A percentile compares a stretch with the other conserved stretches of the same genome.
Evolutionary conservation across 2,797 vertebrate species (phyloP).

Genomic region (Alcedo atthis): DNA sequence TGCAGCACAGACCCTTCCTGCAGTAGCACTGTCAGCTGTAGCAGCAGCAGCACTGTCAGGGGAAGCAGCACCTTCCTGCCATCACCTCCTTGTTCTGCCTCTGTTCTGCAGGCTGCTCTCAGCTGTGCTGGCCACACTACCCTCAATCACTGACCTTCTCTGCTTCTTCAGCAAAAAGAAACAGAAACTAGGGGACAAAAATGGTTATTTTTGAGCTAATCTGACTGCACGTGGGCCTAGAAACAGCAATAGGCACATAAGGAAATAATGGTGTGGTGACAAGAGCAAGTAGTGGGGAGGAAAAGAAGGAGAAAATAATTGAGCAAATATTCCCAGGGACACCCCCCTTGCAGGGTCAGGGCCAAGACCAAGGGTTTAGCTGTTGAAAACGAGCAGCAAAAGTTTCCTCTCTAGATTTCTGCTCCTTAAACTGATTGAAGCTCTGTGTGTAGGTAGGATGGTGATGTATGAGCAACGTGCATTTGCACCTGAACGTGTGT

Average conservation of each 20-base stretch:
- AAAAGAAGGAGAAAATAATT: background rate
- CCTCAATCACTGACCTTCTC: background rate
- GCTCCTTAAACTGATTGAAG: background rate
- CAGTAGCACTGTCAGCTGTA: too few species aligned
- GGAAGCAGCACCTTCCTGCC: background rate
- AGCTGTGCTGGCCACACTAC: fast-evolving
- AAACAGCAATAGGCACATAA: background rate
- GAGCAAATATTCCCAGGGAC: background rate
- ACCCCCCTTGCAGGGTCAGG: background rate
- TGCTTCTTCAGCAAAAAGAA: background rate
- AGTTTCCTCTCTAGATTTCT: background rate
- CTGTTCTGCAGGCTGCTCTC: background rate
- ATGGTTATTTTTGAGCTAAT: background rate
- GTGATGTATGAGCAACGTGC: background rate
- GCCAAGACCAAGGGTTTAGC: background rate
- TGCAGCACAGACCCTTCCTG: background rate
- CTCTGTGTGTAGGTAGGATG: background rate
- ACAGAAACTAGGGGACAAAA: background rate
- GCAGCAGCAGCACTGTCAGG: background rate
- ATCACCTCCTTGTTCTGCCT: background rate
- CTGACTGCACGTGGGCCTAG: background rate
- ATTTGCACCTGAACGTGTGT: background rate
- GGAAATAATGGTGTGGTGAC: background rate
- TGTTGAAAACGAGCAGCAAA: background rate
- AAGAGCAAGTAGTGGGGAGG: background rate